These are phyloP conservation scores for Colletes latitarsis DNA, from an alignment of 1,140 invertebrate species.

Conservation along the genomic window DNA sequence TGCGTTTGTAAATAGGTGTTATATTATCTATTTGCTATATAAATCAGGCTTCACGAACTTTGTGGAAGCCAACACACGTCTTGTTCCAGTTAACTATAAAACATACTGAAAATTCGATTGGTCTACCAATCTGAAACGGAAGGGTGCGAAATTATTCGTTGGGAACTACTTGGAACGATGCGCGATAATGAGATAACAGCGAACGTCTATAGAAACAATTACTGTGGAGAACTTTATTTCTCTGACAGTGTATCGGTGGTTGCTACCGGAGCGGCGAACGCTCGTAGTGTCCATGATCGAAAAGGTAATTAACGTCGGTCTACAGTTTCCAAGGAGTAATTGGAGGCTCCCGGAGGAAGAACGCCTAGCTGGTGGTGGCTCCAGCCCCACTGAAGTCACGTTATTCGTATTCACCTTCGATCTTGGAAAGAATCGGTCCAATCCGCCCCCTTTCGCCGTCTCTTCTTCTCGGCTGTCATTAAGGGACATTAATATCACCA, in stretches of 20 bases:
- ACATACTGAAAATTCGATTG: no score
- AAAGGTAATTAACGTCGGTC: slow-evolving; percentile 36
- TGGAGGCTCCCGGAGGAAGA: slow-evolving; percentile 2
- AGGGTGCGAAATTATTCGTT: no score
- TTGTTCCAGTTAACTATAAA: no score
- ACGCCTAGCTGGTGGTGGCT: neutral
- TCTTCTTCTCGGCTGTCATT: slow-evolving; percentile 7
- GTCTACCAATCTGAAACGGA: no score
- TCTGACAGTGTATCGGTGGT: neutral
- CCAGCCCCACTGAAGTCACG: neutral
- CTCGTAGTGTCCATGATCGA: slow-evolving; percentile 15
- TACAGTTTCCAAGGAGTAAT: slow-evolving; percentile 4
- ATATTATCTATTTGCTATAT: no score
- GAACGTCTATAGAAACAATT: neutral
- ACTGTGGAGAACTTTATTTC: neutral
- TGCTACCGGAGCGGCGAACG: neutral
- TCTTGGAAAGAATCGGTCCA: neutral
- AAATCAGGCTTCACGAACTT: no score
- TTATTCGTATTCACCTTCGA: slow-evolving; percentile 23
- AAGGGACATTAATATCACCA: slow-evolving; percentile 22
- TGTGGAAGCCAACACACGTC: no score
- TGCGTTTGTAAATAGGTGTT: no score
- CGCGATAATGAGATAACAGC: neutral
- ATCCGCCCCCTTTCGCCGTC: neutral
- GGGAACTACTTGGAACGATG: no score